These are phyloP conservation scores for Neofelis nebulosa DNA, from an alignment of 2,113 vertebrate species.

Conservation along the genomic window DNA sequence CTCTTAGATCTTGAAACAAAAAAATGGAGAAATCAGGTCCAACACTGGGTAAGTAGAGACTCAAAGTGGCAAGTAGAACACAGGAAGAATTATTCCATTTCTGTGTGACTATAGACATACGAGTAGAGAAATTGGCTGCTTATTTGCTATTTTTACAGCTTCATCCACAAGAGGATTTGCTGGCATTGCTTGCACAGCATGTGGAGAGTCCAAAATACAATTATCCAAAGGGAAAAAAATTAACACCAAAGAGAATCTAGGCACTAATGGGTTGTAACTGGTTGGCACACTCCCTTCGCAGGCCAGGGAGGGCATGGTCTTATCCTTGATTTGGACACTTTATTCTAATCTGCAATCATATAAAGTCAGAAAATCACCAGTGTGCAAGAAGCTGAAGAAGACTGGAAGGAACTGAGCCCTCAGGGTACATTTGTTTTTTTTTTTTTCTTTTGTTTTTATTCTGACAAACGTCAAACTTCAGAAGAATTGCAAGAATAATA, in stretches of 20 bases:
- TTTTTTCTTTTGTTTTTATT: slow-evolving; percentile 2
- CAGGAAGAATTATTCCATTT: not conserved
- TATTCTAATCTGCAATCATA: not conserved
- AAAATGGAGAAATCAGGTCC: not conserved
- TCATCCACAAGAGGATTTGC: slow-evolving; percentile 1
- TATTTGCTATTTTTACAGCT: slow-evolving; percentile 21
- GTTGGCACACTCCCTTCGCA: not conserved
- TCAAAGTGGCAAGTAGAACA: not conserved
- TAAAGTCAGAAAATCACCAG: not conserved
- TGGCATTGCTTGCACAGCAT: not conserved
- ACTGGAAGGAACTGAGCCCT: not conserved
- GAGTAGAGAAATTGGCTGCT: not conserved
- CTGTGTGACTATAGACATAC: not conserved
- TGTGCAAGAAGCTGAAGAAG: not conserved
- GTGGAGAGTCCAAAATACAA: slow-evolving; percentile 15
- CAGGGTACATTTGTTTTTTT: not conserved
- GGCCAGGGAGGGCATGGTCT: not conserved
- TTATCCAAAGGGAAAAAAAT: slow-evolving; percentile 14
- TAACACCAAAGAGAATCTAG: not conserved
- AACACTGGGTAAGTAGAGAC: not conserved
- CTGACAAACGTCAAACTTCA: slow-evolving; percentile 12
- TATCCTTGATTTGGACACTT: not conserved
- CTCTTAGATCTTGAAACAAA: slow-evolving; percentile 17
- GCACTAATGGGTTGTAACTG: not conserved
- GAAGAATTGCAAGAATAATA: not conserved